Evolutionary conservation across 2,797 vertebrate species (phyloP).

Genomic region (Pteronotus mesoamericanus): DNA sequence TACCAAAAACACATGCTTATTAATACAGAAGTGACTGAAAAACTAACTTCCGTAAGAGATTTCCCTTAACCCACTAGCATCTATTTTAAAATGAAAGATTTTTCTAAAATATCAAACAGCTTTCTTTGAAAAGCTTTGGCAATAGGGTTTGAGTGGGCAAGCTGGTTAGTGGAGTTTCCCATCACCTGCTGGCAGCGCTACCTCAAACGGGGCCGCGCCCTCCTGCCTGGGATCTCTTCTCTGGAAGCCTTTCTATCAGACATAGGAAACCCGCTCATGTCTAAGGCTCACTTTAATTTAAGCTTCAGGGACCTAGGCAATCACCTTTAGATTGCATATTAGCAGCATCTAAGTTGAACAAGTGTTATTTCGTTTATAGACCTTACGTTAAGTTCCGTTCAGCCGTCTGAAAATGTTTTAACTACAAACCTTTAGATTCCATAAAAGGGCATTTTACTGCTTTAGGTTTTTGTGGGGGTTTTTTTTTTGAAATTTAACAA

Average conservation of each 20-base stretch:
- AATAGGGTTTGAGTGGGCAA: background rate
- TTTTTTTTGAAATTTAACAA: background rate
- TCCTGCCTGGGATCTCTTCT: background rate
- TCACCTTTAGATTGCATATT: background rate
- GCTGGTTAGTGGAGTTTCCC: rapidly evolving
- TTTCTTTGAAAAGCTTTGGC: background rate
- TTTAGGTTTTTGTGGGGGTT: background rate
- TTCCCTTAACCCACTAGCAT: background rate
- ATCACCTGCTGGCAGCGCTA: rapidly evolving
- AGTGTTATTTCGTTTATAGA: background rate
- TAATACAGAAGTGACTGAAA: background rate
- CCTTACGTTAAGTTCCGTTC: background rate
- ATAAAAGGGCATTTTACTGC: background rate
- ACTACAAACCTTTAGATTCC: background rate
- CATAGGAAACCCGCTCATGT: background rate
- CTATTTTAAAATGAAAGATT: background rate
- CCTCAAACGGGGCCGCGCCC: background rate
- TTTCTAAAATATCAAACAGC: background rate
- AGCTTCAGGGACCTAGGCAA: background rate
- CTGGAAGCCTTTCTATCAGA: background rate
- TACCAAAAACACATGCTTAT: background rate
- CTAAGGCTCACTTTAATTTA: background rate
- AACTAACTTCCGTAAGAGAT: background rate
- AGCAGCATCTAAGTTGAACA: background rate
- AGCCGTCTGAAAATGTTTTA: background rate